Percentiles rank a stretch among this genome's conserved stretches.
Conservation (phyloP, 2,888 invertebrate genomes). For the Dryadula phaetusa region DNA sequence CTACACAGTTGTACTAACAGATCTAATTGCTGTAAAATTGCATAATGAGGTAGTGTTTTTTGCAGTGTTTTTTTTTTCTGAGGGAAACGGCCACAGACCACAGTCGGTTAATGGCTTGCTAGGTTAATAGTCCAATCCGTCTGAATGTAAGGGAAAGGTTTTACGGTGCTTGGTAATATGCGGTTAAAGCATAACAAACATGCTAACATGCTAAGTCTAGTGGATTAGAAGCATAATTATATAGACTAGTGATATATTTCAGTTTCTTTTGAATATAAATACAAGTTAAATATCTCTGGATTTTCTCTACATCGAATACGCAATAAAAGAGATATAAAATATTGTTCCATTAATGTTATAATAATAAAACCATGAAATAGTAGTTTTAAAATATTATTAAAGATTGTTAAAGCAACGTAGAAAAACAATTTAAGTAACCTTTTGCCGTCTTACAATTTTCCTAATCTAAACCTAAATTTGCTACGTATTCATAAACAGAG, state of each 20-base stretch:
- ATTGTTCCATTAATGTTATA: too few species aligned
- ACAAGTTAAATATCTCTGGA: neutral
- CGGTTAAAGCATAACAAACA: constrained; percentile 41
- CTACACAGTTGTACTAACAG: constrained; percentile 23
- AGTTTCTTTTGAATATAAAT: neutral
- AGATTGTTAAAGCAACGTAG: neutral
- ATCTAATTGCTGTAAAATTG: constrained; percentile 22
- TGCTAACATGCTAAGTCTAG: constrained; percentile 35
- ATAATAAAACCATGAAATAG: neutral
- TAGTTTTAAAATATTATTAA: neutral
- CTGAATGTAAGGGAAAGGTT: constrained; percentile 43
- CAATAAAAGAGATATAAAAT: too few species aligned
- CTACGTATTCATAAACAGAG: too few species aligned
- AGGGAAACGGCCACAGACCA: constrained; percentile 33
- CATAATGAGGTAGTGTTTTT: constrained; percentile 17
- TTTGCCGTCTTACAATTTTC: constrained; percentile 7
- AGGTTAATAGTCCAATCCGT: constrained; percentile 47
- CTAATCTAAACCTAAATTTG: too few species aligned
- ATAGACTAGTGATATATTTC: neutral
- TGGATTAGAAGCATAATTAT: neutral
- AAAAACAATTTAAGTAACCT: constrained; percentile 1
- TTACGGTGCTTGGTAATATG: constrained; percentile 42
- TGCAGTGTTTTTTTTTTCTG: constrained; percentile 26
- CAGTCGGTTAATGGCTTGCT: constrained; percentile 42
- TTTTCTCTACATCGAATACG: neutral